Evolutionary conservation across 2,113 vertebrate genomes (phyloP), one percentile per base, ranked within the genome.

Genomic region (Pseudonaja textilis): DNA sequence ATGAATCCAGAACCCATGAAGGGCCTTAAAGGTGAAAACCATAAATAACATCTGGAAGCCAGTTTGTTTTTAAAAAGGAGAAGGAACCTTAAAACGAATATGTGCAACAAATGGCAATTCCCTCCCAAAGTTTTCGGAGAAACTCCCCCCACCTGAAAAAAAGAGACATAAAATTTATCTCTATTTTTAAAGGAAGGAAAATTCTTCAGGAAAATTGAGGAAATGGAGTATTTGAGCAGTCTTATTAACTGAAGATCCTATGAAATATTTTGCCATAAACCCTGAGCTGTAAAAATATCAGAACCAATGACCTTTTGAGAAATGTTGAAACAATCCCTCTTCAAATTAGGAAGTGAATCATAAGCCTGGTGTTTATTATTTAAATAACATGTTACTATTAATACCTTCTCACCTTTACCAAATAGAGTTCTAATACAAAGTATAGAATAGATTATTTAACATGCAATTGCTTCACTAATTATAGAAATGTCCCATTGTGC

Each of bases 381-480:
- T 54, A 95, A 94, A 91, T 0, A 81, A 5, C 85, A 92, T 0
- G 69, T 3, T 90, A 7, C 1, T 88, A 91, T 50, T 90, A 87
- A 6, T 85, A 92, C 87, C 74, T 61, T 50, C 0, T 90, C 91
- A 94, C 1, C 54, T 91, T 92, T 89, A 85, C 92, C 93, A 93
- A 1, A 61, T 94, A 94, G 89, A 94, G 94, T 95, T 94, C 52
- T 89, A 2, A 64, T 81, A 42, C 93, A 23, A 93, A 93, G 90
- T 87, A 25, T 90, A 59, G 39, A 92, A 12, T 14, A 91, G 94
- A 95, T 57, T 18, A 88, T 90, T 95, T 95, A 81, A 55, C 23
- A 94, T 95, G 91, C 59, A 95, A 96, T 85, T 96, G 94, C 93
- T 93, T 69, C 29, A 88, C 29, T 54, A 1, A 59, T 87, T 96